Evolutionary conservation across 2,797 vertebrate species (phyloP).

Genomic region (Fringilla coelebs): DNA sequence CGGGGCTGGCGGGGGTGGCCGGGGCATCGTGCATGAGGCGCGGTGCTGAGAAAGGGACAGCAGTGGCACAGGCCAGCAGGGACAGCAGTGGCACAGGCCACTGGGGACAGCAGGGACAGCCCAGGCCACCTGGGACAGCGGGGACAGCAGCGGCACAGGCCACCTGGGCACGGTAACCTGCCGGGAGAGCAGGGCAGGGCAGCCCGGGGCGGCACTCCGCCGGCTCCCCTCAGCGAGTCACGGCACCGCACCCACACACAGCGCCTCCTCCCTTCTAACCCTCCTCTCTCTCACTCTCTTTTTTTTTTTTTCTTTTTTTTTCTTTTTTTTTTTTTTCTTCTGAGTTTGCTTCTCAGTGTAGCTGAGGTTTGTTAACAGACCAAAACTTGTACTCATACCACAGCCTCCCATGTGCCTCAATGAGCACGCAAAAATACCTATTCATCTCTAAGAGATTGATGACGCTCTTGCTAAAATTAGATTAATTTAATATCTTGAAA

Average conservation of each 20-base stretch:
- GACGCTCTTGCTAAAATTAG: background rate
- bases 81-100: background rate
- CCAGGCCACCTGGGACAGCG: no score
- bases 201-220: background rate
- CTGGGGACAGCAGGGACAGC: no score
- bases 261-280: background rate
- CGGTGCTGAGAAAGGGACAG: no score
- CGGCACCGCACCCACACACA: no score
- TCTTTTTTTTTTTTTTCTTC: no score
- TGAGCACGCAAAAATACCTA: background rate
- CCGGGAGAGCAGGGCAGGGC: background rate
- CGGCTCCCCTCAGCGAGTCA: rapidly evolving
- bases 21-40: rapidly evolving
- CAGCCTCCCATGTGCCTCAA: background rate
- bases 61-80: no score
- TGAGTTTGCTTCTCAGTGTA: background rate
- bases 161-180: background rate
- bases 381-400: background rate
- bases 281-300: background rate
- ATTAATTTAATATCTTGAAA: background rate
- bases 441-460: background rate
- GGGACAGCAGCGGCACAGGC: no score
- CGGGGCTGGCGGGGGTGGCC: background rate
- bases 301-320: no score
- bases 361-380: background rate